phyloP scores from a whole-genome alignment of 2,888 invertebrate species.

The Chromoteleia sp. region DNA sequence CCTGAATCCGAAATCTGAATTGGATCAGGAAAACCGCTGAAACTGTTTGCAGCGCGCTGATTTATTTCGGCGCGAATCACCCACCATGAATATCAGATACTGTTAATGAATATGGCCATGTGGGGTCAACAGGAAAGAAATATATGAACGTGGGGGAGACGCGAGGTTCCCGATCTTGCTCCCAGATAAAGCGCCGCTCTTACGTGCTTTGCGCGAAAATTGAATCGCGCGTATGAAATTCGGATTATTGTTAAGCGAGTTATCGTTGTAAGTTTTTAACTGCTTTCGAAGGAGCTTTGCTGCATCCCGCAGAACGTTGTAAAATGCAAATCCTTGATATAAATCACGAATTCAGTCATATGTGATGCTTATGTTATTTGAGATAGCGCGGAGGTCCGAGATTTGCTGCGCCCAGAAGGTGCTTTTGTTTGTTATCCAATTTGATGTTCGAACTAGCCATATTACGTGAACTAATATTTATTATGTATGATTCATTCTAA shows the following conservation, averaged over 20 bases:
- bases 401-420: conserved; percentile 11
- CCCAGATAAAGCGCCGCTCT: conserved; percentile 39
- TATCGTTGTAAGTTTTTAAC: conserved; percentile 9
- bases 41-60: conserved; percentile 75
- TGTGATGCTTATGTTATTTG: conserved; percentile 35
- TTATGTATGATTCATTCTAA: too few species aligned
- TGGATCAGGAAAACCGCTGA: conserved; percentile 59
- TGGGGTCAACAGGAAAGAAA: conserved; percentile 72
- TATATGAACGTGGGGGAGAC: conserved; percentile 63
- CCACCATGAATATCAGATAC: conserved; percentile 83
- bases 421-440: too few species aligned
- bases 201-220: conserved; percentile 38
- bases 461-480: too few species aligned
- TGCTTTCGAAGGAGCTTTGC: conserved; percentile 9
- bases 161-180: conserved; percentile 31
- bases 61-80: conserved; percentile 82
- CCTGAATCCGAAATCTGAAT: conserved; percentile 57
- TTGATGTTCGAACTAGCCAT: too few species aligned
- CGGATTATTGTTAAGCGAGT: neutral
- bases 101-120: conserved; percentile 80
- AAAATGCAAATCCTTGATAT: conserved; percentile 26
- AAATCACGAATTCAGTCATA: conserved; percentile 47
- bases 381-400: conserved; percentile 14
- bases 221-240: conserved; percentile 8
- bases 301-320: neutral